These are phyloP conservation scores for Sceloporus tristichus DNA, from an alignment of 2,113 vertebrate genomes.

Conservation along the genomic window DNA sequence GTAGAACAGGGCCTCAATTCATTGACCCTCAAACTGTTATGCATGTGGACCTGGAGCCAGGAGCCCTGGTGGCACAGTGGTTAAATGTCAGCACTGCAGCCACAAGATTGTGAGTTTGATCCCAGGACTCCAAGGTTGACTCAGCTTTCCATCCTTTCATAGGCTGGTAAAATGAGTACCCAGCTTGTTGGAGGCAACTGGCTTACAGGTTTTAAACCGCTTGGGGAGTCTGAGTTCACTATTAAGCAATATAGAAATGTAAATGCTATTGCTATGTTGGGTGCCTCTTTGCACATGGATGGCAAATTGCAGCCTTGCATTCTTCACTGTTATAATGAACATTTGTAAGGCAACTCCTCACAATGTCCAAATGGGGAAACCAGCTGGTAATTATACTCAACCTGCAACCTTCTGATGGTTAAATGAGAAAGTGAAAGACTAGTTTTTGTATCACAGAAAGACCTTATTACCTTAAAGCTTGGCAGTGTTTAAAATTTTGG, in stretches of 20 bases:
- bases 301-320: neutral
- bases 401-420: neutral
- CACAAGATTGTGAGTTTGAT: no score
- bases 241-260: no score
- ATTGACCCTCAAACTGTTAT: neutral
- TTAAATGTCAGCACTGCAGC: no score
- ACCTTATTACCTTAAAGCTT: constrained; percentile 30
- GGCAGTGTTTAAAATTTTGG: fast-evolving
- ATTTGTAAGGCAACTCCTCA: neutral
- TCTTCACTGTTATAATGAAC: neutral
- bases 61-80: no score
- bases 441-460: neutral
- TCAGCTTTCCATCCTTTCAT: no score
- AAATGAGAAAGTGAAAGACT: neutral
- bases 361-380: neutral
- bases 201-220: no score
- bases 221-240: no score
- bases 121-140: no score
- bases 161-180: no score
- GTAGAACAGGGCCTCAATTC: neutral
- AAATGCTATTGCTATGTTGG: no score
- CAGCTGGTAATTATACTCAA: constrained; percentile 1
- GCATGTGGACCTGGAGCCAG: no score
- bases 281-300: neutral
- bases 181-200: no score